phyloP scores from a whole-genome alignment of 2,797 vertebrate species.

The Esox masquinongy region DNA sequence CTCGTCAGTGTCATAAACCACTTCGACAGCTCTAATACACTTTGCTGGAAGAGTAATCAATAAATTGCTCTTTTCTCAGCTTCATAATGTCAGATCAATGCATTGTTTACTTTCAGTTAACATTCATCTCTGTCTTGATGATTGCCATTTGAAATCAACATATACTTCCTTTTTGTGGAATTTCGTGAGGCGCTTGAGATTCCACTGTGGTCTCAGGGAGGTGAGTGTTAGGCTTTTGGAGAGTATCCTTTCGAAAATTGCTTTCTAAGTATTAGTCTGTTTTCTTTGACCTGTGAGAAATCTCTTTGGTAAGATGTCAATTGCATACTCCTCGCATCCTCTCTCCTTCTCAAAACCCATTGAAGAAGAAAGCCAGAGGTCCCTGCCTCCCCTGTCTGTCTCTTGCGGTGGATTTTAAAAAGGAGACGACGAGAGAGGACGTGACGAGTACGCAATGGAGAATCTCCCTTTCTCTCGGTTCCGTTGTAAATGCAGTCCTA shows the following conservation, averaged over 20 bases:
- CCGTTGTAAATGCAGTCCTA: background rate
- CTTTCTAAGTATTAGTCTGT: slow-evolving; percentile 22
- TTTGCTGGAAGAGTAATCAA: background rate
- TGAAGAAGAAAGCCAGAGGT: no score
- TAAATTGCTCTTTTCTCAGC: background rate
- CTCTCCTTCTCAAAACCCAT: no score
- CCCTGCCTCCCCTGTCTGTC: no score
- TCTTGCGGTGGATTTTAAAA: no score
- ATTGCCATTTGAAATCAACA: background rate
- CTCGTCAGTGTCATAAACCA: slow-evolving; percentile 37
- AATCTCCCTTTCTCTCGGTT: background rate
- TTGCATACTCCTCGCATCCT: no score
- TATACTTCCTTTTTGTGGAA: background rate
- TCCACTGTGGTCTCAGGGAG: background rate
- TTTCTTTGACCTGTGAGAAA: background rate
- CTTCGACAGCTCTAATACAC: slow-evolving; percentile 50
- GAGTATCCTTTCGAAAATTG: slow-evolving; percentile 21
- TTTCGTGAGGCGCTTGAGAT: background rate
- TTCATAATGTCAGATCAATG: slow-evolving; percentile 39
- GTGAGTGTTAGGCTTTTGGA: background rate
- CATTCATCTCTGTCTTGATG: background rate
- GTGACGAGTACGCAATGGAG: no score
- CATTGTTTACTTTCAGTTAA: slow-evolving; percentile 28
- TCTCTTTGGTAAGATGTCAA: background rate
- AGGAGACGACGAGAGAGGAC: no score